phyloP scores from a whole-genome alignment of 2,888 invertebrate species.

The Sinodicranocentrus sp. region DNA sequence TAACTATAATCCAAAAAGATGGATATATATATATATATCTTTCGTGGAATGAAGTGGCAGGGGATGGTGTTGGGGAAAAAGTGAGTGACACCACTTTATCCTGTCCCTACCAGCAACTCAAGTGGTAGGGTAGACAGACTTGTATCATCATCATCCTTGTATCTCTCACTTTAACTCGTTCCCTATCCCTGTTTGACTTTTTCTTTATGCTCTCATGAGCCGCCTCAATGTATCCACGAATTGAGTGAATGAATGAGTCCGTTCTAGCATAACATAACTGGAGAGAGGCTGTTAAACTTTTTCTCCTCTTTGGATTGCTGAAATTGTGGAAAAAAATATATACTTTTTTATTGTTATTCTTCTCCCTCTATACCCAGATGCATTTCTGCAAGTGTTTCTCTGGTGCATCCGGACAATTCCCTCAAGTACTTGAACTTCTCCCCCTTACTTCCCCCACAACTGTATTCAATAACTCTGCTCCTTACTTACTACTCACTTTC shows the following conservation, averaged over 20 bases:
- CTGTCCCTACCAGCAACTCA: constrained; percentile 27
- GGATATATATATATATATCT: not conserved
- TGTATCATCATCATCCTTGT: constrained; percentile 15
- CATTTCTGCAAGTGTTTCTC: not conserved
- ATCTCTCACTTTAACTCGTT: constrained; percentile 15
- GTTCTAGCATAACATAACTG: not conserved
- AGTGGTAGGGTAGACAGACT: not conserved
- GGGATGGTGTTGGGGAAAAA: constrained; percentile 13
- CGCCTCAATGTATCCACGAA: constrained; percentile 8
- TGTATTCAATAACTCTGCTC: constrained; percentile 30
- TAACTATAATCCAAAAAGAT: not conserved
- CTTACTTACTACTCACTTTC: constrained; percentile 18
- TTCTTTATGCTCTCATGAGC: constrained; percentile 5
- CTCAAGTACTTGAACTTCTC: constrained; percentile 58
- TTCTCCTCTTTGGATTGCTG: constrained; percentile 3
- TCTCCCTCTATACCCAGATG: constrained; percentile 6
- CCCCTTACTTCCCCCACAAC: not conserved
- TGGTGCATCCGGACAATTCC: constrained; percentile 48
- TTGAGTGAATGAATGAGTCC: constrained; percentile 17
- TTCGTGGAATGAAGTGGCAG: not conserved
- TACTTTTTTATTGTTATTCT: constrained; percentile 27
- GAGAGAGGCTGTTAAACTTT: not conserved
- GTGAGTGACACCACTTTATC: constrained; percentile 51
- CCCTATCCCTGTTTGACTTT: constrained; percentile 39
- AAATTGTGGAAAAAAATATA: constrained; percentile 27